Percentiles rank a stretch among this genome's conserved stretches.
Conservation (phyloP, 35 echinoderm and acorn worm species). For the Strongylocentrotus purpuratus region DNA sequence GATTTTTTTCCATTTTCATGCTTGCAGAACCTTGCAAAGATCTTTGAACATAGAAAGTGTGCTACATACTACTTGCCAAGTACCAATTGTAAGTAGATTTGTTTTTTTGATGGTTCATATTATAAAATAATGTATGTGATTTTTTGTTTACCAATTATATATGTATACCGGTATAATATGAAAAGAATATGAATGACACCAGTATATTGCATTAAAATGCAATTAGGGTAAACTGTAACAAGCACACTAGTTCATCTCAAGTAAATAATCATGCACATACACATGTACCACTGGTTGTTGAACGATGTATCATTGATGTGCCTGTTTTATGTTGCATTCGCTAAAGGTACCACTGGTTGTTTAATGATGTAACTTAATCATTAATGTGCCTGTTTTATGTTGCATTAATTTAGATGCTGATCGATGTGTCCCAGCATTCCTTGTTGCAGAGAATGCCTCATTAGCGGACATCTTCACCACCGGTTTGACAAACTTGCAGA, state of each 20-base stretch:
- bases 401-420: slow-evolving; percentile 33
- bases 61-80: slow-evolving; percentile 84
- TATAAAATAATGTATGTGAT: background rate
- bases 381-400: no score
- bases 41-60: slow-evolving; percentile 84
- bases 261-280: no score
- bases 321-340: no score
- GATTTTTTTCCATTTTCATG: background rate
- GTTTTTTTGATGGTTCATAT: background rate
- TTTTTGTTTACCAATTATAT: background rate
- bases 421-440: slow-evolving; percentile 66
- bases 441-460: slow-evolving; percentile 39
- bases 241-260: no score
- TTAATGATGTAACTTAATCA: no score
- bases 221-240: no score
- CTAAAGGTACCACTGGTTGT: no score
- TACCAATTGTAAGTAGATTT: slow-evolving; percentile 64
- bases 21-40: slow-evolving; percentile 9
- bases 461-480: slow-evolving; percentile 16
- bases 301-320: no score
- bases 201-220: no score
- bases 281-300: no score
- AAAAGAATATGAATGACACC: no score
- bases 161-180: no score
- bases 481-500: slow-evolving; percentile 26